phyloP scores from a whole-genome alignment of 2,797 vertebrate species.

The Acropternis orthonyx region DNA sequence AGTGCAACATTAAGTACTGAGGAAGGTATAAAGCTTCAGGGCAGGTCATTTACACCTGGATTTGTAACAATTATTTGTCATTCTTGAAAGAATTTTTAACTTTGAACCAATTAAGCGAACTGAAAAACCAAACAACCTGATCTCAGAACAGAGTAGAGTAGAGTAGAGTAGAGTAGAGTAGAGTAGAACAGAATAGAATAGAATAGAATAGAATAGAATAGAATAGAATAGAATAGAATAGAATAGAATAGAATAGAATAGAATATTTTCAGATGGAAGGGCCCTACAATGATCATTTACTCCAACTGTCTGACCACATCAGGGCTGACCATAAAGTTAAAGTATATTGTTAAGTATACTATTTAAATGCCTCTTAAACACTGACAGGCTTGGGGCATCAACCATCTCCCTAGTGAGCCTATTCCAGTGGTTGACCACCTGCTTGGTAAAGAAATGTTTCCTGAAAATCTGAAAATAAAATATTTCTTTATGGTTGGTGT shows the following conservation, averaged over 20 bases:
- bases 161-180: not conserved
- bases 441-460: not conserved
- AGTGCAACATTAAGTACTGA: not conserved
- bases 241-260: not conserved
- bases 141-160: not conserved
- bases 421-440: not conserved
- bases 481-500: not conserved
- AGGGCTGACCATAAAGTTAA: not conserved
- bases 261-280: not conserved
- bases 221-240: not conserved
- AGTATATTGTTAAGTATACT: not conserved
- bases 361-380: not conserved
- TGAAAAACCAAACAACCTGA: not conserved
- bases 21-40: not conserved
- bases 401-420: not conserved
- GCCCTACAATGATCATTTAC: not conserved
- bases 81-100: not conserved
- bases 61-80: not conserved
- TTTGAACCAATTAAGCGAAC: not conserved
- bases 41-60: not conserved
- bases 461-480: not conserved
- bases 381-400: not conserved
- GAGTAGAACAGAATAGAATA: too few relatives aligned
- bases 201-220: not conserved
- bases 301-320: not conserved